Conservation (phyloP, 1,140 invertebrate species). For the Pissodes strobi region DNA sequence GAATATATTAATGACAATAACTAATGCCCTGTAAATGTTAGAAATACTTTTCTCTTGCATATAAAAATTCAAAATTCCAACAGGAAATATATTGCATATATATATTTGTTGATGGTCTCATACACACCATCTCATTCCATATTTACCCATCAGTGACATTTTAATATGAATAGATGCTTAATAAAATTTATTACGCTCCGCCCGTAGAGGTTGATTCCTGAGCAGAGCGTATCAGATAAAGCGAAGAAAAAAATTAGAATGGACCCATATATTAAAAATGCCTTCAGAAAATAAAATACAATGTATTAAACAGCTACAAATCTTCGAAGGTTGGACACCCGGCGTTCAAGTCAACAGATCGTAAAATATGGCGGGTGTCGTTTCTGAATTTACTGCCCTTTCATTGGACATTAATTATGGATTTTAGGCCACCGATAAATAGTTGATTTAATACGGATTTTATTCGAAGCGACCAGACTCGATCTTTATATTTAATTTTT, state of each 20-base stretch:
- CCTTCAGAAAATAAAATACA: conserved; percentile 32
- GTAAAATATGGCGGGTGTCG: conserved; percentile 32
- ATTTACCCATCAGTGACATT: conserved; percentile 1
- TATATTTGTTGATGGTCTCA: too few relatives aligned
- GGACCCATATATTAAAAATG: conserved; percentile 34
- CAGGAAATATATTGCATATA: too few relatives aligned
- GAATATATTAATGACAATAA: too few relatives aligned
- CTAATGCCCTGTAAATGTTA: too few relatives aligned
- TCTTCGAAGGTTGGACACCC: conserved; percentile 29
- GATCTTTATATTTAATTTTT: too few relatives aligned
- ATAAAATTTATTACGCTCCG: conserved; percentile 16
- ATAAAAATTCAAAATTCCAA: too few relatives aligned
- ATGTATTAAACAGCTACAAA: conserved; percentile 36
- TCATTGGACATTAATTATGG: conserved; percentile 27
- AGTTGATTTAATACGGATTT: conserved; percentile 17
- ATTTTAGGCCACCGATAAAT: conserved; percentile 27
- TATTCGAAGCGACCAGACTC: too few relatives aligned
- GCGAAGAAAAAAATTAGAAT: conserved; percentile 20
- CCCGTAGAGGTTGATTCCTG: conserved; percentile 12
- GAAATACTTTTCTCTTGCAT: too few relatives aligned
- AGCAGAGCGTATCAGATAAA: conserved; percentile 23
- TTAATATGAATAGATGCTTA: conserved; percentile 19
- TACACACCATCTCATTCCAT: too few relatives aligned
- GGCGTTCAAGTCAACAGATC: conserved; percentile 35
- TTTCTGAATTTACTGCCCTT: conserved; percentile 31